Conservation (phyloP, 1,140 invertebrate genomes). For the Lordiphosa clarofinis region DNA sequence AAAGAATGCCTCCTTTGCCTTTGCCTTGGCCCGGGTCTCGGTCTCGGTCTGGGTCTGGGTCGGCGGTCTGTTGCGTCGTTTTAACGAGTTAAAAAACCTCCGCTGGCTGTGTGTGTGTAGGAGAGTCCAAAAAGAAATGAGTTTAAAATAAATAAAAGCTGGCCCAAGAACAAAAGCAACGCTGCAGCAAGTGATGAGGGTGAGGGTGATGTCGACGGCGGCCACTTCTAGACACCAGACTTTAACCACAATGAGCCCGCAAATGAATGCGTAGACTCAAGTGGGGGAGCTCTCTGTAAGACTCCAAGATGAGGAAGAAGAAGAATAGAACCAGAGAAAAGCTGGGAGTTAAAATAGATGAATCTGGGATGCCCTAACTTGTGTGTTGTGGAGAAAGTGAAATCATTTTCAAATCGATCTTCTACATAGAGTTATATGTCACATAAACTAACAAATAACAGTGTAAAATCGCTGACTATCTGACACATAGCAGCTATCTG, state of each 20-base stretch:
- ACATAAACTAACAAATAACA: too few species aligned
- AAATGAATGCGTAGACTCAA: conserved; percentile 74
- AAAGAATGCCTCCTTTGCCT: conserved; percentile 70
- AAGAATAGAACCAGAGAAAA: conserved; percentile 3
- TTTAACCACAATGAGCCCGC: conserved; percentile 63
- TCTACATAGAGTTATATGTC: too few species aligned
- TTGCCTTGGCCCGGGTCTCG: conserved; percentile 19
- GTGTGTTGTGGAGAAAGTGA: too few species aligned
- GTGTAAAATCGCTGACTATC: too few species aligned
- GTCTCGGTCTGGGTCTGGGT: too few species aligned
- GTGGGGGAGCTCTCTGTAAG: conserved; percentile 37
- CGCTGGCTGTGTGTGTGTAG: conserved; percentile 31
- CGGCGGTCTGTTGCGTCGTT: conserved; percentile 37
- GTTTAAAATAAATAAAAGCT: conserved; percentile 76
- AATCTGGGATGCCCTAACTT: too few species aligned
- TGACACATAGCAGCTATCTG: too few species aligned
- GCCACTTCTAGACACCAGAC: conserved; percentile 34
- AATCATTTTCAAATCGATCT: too few species aligned
- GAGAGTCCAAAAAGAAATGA: conserved; percentile 59
- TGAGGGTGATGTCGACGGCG: conserved; percentile 59
- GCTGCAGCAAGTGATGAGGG: conserved; percentile 39
- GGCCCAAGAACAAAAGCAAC: conserved; percentile 64
- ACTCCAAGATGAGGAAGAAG: neutral
- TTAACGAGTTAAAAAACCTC: conserved; percentile 65
- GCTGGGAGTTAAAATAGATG: too few species aligned